Evolutionary conservation across 1,140 invertebrate species (phyloP).

Genomic region (Drosophila sp.): DNA sequence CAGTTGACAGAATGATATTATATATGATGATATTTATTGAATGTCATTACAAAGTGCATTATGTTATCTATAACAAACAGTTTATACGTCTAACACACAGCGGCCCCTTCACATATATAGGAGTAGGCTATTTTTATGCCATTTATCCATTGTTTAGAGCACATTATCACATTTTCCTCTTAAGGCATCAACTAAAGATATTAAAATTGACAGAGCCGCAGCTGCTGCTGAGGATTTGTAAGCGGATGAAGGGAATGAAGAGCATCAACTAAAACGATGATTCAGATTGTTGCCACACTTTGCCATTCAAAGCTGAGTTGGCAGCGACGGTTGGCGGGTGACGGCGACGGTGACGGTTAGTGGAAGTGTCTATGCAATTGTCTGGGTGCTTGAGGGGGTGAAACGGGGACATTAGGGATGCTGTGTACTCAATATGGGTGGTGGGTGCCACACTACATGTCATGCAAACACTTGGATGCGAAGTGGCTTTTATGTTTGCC

Average conservation of each 20-base stretch:
- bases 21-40: no score
- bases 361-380: conserved; percentile 36
- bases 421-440: not conserved
- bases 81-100: conserved; percentile 12
- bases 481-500: conserved; percentile 70
- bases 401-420: not conserved
- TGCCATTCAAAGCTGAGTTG: conserved; percentile 51
- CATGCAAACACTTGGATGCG: conserved; percentile 70
- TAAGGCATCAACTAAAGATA: conserved; percentile 73
- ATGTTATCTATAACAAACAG: conserved; percentile 32
- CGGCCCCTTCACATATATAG: conserved; percentile 35
- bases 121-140: conserved; percentile 68
- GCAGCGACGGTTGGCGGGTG: conserved; percentile 27
- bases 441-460: conserved; percentile 27
- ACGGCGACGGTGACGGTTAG: not conserved
- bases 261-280: conserved; percentile 65
- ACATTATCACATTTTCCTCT: conserved; percentile 80
- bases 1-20: no score
- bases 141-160: conserved; percentile 73
- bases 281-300: conserved; percentile 78
- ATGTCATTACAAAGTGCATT: not conserved
- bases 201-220: conserved; percentile 51
- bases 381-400: conserved; percentile 6
- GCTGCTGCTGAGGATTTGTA: not conserved
- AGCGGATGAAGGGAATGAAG: not conserved